These are phyloP conservation scores for Coecobrya sp. DNA, from an alignment of 2,888 invertebrate genomes.

Conservation along the genomic window DNA sequence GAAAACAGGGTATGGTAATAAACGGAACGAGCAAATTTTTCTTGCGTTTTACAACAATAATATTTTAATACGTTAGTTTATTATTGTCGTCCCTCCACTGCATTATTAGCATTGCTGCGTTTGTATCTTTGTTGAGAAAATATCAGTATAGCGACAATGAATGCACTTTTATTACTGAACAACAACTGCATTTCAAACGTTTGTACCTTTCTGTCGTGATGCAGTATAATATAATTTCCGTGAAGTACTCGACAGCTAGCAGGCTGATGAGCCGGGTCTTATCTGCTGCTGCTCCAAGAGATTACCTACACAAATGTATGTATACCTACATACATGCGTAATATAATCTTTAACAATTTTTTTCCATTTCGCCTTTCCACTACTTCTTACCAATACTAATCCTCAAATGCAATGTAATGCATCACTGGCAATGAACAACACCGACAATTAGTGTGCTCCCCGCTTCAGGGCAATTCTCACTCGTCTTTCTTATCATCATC, in stretches of 20 bases:
- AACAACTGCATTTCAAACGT: not conserved
- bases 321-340: not conserved
- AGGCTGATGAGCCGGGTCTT: not conserved
- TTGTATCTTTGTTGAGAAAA: not conserved
- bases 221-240: slow-evolving; percentile 36
- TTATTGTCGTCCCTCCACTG: not conserved
- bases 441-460: slow-evolving; percentile 79
- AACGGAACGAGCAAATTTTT: slow-evolving; percentile 63
- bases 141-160: not conserved
- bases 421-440: slow-evolving; percentile 76
- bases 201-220: not conserved
- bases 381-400: not conserved
- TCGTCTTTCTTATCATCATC: slow-evolving; percentile 53
- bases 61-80: slow-evolving; percentile 53
- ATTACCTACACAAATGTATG: not conserved
- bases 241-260: not conserved
- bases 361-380: not conserved
- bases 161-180: slow-evolving; percentile 41
- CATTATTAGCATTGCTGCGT: not conserved
- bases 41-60: slow-evolving; percentile 44
- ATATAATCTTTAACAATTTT: slow-evolving; percentile 4
- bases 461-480: slow-evolving; percentile 71
- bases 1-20: slow-evolving; percentile 22
- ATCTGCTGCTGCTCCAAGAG: not conserved
- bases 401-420: slow-evolving; percentile 57